Evolutionary conservation across 2,113 vertebrate species (phyloP), one percentile per base, ranked within the genome.

Genomic region (Dicerorhinus sumatrensis): DNA sequence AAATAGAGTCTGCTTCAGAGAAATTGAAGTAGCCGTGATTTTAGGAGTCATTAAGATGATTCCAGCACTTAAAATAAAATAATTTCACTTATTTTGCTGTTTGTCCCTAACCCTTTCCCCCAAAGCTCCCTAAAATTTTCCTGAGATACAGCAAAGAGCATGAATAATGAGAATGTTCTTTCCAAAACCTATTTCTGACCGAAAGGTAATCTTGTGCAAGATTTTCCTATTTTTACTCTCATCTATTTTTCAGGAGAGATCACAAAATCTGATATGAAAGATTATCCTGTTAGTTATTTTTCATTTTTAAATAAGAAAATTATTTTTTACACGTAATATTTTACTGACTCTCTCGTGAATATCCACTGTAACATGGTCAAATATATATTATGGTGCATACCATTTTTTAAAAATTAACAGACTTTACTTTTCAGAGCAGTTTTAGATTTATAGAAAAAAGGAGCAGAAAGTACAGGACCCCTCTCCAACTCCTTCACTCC

Each of bases 271-370:
- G 1, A 60, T 70, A 31, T 90, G 23, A 95, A 89, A 48, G 67
- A 69, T 27, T 69, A 62, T 51, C 12, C 5, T 76, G 16, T 76
- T 63, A 33, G 2, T 75, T 20, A 54, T 62, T 79, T 54, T 62
- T 96, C 7, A 60, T 67, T 95, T 94, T 80, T n/a, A 65, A 89
- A 56, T 56, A 69, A 76, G 4, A 80, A 72, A 81, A 17, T 75
- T 54, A 65, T 83, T 77, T 76, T 91, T 81, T 87, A 10, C 8
- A 63, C 48, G 14, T 36, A 81, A 48, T 48, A 62, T 27, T 84
- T 87, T 91, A 70, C 12, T 4, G 82, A 20, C 2, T 42, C 13
- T 58, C n/a, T 17, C 77, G 0, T 84, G 25, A 72, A 56, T 8
- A 63, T 48, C 18, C 17, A 67, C n/a, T 33, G 11, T 36, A 84